These are phyloP conservation scores for Xiphorhynchus elegans DNA, from an alignment of 2,113 vertebrate species.

Conservation along the genomic window DNA sequence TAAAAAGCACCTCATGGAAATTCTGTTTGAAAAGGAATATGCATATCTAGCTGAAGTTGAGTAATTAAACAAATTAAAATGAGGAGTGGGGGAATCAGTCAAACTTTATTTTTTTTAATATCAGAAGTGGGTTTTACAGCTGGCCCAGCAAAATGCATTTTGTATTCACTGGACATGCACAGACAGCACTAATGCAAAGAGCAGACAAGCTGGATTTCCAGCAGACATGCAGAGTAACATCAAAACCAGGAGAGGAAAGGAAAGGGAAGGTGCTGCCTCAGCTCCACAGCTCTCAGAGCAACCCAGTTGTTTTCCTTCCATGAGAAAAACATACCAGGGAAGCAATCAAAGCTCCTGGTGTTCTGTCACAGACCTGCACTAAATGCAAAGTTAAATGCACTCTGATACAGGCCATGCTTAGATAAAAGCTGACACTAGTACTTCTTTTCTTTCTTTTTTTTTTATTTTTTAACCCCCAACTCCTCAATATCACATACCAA, in stretches of 20 bases:
- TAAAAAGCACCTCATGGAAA: background rate
- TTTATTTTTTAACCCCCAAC: background rate
- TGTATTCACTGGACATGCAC: background rate
- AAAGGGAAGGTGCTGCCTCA: background rate
- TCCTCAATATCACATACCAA: background rate
- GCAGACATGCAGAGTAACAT: background rate
- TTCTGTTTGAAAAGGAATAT: background rate
- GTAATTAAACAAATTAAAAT: background rate
- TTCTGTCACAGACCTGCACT: background rate
- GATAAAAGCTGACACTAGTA: background rate
- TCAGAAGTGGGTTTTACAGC: background rate
- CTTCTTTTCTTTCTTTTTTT: background rate
- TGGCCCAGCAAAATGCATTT: background rate
- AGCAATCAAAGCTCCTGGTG: background rate
- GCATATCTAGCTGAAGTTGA: background rate
- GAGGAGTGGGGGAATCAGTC: background rate
- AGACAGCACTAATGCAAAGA: background rate
- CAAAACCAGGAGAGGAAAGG: background rate
- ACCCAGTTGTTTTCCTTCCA: background rate
- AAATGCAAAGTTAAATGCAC: background rate
- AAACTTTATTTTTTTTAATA: background rate
- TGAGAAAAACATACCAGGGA: background rate
- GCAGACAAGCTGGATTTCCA: background rate
- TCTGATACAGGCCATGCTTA: background rate
- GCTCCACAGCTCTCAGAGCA: background rate